Base-by-base conservation (phyloP, 2,797 vertebrate genomes). In the Lutjanus argentimaculatus region DNA sequence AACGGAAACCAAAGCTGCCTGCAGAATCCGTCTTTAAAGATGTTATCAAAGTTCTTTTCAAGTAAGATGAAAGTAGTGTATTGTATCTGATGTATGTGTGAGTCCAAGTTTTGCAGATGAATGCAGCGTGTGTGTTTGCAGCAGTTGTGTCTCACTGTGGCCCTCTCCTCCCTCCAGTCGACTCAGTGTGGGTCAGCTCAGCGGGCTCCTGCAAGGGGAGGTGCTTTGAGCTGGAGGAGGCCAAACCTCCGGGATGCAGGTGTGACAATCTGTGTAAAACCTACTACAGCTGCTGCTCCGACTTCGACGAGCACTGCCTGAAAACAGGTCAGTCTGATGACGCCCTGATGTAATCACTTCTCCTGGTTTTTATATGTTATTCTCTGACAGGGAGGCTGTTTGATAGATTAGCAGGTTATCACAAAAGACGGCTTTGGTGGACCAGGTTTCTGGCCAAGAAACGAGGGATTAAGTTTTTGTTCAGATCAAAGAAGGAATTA, bases 261-360 rank as follows among this genome's bases (percentile, higher is more conserved):
- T 99, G 99, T 93, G 99, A 99, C 95, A 99, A 99, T 93, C 92
- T 99, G 85, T 99, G 99, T 90, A 99, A 99, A 90, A 99, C 97
- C 67, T 99, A 99, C 91, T 97, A 95, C 93, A 98, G 97, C 94
- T 99, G 99, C 95, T 99, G 99, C 93, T 90, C 90, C 0, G 99
- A 99, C 94, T 99, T 99, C 57, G 97, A 99, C 42, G 94, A 97
- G 30, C 96, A 97, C 71, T 99, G 99, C 82, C 95, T 99, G 82
- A 99, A 98, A 94, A 99, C 97, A 93, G 97, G 98, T 99, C 93
- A 74, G 91, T 71, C 0, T 45, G 43, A 36, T 0, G 14, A 15
- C 40, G 0, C 11, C 15, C 9, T 1, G 21, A 17, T 7, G 8
- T 13, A 3, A 6, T 25, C 30, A 0, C 22, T 2, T 43, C 63